A percentile compares a stretch with the other conserved stretches of the same genome.
Conservation (phyloP, 2,113 vertebrate species). For the Vulpes lagopus region DNA sequence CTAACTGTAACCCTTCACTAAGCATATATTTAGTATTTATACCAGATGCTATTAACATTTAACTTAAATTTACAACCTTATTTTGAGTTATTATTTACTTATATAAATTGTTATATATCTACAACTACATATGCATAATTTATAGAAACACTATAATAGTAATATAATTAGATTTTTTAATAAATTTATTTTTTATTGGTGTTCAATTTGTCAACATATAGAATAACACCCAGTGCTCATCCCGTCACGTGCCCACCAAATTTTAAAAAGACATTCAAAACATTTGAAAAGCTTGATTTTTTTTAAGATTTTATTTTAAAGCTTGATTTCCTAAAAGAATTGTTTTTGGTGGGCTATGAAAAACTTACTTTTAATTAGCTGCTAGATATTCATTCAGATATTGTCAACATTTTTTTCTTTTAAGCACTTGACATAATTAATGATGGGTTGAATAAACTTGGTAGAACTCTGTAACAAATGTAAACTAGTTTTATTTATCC, state of each 20-base stretch:
- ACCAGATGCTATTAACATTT: background rate
- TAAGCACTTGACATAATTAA: constrained; percentile 8
- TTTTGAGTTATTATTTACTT: constrained; percentile 1
- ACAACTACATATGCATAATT: background rate
- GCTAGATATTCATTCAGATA: background rate
- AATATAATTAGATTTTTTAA: background rate
- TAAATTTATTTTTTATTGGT: too few relatives aligned
- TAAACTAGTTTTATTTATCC: constrained; percentile 33
- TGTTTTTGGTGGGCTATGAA: background rate
- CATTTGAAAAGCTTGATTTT: background rate
- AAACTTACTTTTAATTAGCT: constrained; percentile 39
- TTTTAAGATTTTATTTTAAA: too few relatives aligned
- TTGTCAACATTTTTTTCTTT: background rate
- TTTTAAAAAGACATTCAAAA: background rate
- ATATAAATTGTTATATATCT: background rate
- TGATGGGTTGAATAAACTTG: background rate
- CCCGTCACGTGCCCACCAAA: background rate
- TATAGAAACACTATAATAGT: background rate
- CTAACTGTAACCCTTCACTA: background rate
- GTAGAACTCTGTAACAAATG: constrained; percentile 36
- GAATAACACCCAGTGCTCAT: too few relatives aligned
- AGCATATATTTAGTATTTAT: background rate
- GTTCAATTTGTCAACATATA: too few relatives aligned
- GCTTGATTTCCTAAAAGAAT: background rate
- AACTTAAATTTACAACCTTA: constrained; percentile 21